These are phyloP conservation scores for Aradophagus sp. DNA, from an alignment of 1,140 invertebrate genomes.

Conservation along the genomic window DNA sequence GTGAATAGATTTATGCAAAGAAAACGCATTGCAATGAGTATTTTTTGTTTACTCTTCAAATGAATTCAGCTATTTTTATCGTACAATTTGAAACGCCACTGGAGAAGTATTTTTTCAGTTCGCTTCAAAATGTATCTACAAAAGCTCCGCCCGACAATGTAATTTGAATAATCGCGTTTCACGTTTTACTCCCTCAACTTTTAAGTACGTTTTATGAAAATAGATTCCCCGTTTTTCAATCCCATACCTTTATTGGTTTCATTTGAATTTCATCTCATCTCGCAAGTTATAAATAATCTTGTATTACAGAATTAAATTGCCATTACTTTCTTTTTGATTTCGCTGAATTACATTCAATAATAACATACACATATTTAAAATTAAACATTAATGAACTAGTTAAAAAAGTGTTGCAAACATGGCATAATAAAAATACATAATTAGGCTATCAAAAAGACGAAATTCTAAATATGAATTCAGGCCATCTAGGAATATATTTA, in stretches of 20 bases:
- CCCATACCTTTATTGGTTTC: conserved; percentile 3
- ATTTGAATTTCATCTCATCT: conserved; percentile 3
- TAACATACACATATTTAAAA: too few species aligned
- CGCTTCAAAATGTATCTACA: conserved; percentile 34
- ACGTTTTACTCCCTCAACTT: conserved; percentile 30
- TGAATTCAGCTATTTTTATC: conserved; percentile 27
- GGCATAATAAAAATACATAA: too few species aligned
- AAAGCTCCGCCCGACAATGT: conserved; percentile 39
- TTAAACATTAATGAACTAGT: background rate
- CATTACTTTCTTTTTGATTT: too few species aligned
- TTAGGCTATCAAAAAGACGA: too few species aligned
- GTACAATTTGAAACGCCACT: conserved; percentile 30
- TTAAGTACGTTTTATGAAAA: conserved; percentile 33
- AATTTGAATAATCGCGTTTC: conserved; percentile 46
- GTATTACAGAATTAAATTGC: background rate
- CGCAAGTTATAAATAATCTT: background rate
- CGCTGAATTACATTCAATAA: too few species aligned
- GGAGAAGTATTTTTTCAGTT: conserved; percentile 35
- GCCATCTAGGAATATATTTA: too few species aligned
- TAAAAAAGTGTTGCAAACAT: too few species aligned
- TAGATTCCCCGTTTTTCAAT: conserved; percentile 13
- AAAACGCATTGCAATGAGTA: conserved; percentile 23
- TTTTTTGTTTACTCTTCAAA: conserved; percentile 33
- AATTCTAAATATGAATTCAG: too few species aligned
- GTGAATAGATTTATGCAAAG: too few species aligned